These are phyloP conservation scores for Hozukius guyotensis DNA, from an alignment of 2,797 vertebrate genomes.

Conservation along the genomic window DNA sequence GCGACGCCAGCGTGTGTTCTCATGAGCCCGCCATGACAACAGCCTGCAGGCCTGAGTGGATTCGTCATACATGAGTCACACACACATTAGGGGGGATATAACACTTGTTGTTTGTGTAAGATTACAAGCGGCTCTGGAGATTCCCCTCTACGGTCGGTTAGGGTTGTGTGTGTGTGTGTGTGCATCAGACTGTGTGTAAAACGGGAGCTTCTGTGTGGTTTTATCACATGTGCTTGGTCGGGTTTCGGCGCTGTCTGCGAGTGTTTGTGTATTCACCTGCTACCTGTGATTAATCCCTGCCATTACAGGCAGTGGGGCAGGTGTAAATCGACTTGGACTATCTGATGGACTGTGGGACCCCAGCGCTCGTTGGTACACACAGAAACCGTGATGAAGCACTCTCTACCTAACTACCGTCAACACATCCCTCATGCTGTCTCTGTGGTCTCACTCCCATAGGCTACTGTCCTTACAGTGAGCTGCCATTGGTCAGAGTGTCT, in stretches of 20 bases:
- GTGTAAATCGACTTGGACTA: slow-evolving; percentile 43
- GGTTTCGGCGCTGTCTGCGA: slow-evolving; percentile 7
- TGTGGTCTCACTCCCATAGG: slow-evolving; percentile 15
- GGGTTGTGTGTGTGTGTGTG: neutral
- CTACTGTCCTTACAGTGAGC: neutral
- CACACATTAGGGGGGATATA: slow-evolving; percentile 53
- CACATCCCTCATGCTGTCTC: slow-evolving; percentile 54
- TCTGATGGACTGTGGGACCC: slow-evolving; percentile 34
- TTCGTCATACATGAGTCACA: slow-evolving; percentile 68
- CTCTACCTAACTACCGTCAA: slow-evolving; percentile 44
- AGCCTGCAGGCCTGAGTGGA: slow-evolving; percentile 37
- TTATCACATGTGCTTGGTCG: slow-evolving; percentile 23
- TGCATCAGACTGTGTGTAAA: slow-evolving; percentile 23
- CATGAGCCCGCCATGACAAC: slow-evolving; percentile 53
- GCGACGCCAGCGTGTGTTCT: slow-evolving; percentile 48
- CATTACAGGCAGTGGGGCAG: slow-evolving; percentile 47
- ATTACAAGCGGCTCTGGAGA: slow-evolving; percentile 56
- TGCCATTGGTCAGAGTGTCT: slow-evolving; percentile 13
- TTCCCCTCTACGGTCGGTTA: slow-evolving; percentile 43
- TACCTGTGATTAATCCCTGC: slow-evolving; percentile 61
- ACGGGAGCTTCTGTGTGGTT: slow-evolving; percentile 24
- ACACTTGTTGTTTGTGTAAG: slow-evolving; percentile 56
- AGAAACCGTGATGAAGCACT: slow-evolving; percentile 48
- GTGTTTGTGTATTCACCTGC: slow-evolving; percentile 53
- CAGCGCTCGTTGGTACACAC: slow-evolving; percentile 23